Evolutionary conservation across 1,140 invertebrate genomes (phyloP).

Genomic region (Plutomurus gul): DNA sequence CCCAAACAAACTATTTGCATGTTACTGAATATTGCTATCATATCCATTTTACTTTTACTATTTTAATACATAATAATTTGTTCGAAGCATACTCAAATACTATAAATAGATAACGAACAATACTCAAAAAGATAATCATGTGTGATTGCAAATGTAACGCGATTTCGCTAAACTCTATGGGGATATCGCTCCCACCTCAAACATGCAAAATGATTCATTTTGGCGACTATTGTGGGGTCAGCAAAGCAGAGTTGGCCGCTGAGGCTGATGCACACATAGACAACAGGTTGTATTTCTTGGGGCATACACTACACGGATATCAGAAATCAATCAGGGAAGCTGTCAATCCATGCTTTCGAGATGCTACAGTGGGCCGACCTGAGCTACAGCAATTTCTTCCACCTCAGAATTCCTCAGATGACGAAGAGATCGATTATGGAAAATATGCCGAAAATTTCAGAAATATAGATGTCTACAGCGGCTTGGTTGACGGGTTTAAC

Average conservation of each 20-base stretch:
- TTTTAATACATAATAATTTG: too few species aligned
- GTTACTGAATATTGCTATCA: too few species aligned
- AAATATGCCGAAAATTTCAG: slow-evolving; percentile 48
- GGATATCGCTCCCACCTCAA: background rate
- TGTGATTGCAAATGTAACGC: too few species aligned
- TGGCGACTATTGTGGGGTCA: background rate
- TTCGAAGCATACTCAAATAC: too few species aligned
- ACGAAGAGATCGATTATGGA: slow-evolving; percentile 28
- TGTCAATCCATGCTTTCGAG: slow-evolving; percentile 41
- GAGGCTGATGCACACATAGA: background rate
- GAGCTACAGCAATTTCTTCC: slow-evolving; percentile 36
- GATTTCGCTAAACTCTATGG: background rate
- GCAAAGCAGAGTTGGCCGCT: background rate
- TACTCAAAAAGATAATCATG: too few species aligned
- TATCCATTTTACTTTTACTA: too few species aligned
- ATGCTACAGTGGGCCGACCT: slow-evolving; percentile 33
- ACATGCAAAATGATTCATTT: background rate
- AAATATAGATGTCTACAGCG: slow-evolving; percentile 44
- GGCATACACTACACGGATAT: slow-evolving; percentile 30
- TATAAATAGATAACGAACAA: too few species aligned
- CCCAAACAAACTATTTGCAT: too few species aligned
- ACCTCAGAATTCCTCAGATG: background rate
- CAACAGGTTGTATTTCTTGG: background rate
- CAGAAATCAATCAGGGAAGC: slow-evolving; percentile 45
- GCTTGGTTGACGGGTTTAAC: slow-evolving; percentile 48